Conservation (phyloP, 2,113 vertebrate species). For the Cariama cristata region DNA sequence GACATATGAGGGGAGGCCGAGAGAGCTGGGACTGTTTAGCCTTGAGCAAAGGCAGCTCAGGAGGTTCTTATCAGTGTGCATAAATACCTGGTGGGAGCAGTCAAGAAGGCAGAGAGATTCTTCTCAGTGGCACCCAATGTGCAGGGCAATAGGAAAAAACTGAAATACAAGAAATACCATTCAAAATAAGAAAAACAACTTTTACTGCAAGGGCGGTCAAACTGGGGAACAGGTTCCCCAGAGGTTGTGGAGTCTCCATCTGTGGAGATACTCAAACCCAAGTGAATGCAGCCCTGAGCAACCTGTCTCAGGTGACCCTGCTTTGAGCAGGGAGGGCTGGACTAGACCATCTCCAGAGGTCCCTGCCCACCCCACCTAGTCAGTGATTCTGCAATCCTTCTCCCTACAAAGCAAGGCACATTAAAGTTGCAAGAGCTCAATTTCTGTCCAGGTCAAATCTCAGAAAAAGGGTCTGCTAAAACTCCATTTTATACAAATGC, state of each 20-base stretch:
- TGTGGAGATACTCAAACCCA: not conserved
- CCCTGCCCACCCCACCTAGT: not conserved
- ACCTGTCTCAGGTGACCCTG: not conserved
- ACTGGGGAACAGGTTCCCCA: rapidly evolving
- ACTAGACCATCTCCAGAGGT: not conserved
- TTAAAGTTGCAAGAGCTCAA: not conserved
- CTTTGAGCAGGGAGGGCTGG: not conserved
- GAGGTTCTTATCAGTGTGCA: not conserved
- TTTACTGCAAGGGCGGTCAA: not conserved
- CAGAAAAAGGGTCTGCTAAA: not conserved
- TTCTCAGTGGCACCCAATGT: not conserved
- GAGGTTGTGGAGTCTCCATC: not conserved
- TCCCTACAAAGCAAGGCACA: not conserved
- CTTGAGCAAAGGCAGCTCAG: not conserved
- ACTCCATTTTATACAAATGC: not conserved
- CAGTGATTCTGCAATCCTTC: not conserved
- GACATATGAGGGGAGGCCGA: not conserved
- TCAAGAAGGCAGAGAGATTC: not conserved
- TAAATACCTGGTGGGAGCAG: not conserved
- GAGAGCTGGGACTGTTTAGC: not conserved
- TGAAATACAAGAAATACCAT: not conserved
- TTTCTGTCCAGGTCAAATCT: not conserved
- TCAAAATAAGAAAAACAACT: not conserved
- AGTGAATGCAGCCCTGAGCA: not conserved
- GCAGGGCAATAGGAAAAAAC: not conserved